Percentiles rank a stretch among this genome's conserved stretches.
Evolutionary conservation across 2,113 vertebrate species (phyloP).

Genomic region (Hymenochirus boettgeri): DNA sequence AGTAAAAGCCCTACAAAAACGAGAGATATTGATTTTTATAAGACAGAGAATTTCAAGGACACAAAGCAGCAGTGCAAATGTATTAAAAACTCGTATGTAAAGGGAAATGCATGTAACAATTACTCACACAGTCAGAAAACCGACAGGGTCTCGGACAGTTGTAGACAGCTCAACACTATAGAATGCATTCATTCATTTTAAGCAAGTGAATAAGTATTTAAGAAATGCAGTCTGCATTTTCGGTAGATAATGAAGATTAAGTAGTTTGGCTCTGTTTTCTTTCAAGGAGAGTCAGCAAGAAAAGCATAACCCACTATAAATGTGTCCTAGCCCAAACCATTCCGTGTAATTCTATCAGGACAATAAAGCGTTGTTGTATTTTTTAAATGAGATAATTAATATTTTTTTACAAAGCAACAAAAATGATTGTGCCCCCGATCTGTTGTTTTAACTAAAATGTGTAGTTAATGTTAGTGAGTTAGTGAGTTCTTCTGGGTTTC

Average conservation of each 20-base stretch:
- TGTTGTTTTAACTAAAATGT: no score
- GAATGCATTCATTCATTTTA: constrained; percentile 19
- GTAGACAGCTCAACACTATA: constrained; percentile 20
- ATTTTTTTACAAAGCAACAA: no score
- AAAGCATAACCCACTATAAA: background rate
- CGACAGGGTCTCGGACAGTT: background rate
- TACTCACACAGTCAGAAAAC: constrained; percentile 25
- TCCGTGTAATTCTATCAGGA: no score
- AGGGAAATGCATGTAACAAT: constrained; percentile 20
- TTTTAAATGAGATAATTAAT: no score
- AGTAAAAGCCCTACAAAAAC: constrained; percentile 11
- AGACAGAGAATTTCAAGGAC: constrained; percentile 14
- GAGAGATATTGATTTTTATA: constrained; percentile 12
- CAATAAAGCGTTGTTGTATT: no score
- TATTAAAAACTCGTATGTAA: constrained; percentile 22
- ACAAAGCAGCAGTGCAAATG: constrained; percentile 22
- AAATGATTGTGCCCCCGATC: no score
- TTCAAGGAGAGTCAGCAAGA: constrained; percentile 12
- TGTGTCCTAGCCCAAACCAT: no score
- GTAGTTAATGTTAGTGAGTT: no score
- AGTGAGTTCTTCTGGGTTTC: background rate
- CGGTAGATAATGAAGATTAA: constrained; percentile 21
- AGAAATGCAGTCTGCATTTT: constrained; percentile 7
- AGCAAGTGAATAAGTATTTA: constrained; percentile 10
- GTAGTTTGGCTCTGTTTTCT: constrained; percentile 8